phyloP scores from a whole-genome alignment of 2,113 vertebrate genomes.

The Actenoides hombroni region DNA sequence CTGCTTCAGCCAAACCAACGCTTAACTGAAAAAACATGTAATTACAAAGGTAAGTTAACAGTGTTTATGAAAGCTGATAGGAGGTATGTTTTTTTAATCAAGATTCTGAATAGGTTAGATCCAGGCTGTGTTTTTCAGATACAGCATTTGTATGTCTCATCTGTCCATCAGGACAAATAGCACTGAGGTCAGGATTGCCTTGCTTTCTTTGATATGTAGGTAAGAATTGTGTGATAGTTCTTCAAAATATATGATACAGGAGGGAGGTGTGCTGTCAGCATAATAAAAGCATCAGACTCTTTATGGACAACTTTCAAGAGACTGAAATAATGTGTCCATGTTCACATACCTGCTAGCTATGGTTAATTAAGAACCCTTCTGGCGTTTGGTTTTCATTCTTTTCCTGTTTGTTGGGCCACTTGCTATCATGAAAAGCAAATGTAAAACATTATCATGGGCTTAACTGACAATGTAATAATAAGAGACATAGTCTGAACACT shows the following conservation, averaged over 20 bases:
- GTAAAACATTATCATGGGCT: neutral
- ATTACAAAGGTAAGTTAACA: neutral
- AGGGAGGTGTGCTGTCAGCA: neutral
- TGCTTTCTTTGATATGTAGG: neutral
- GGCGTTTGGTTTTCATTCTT: neutral
- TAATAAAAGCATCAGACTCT: neutral
- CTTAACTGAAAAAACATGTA: neutral
- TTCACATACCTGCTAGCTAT: fast-evolving
- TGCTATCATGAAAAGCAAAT: neutral
- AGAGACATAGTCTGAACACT: neutral
- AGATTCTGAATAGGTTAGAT: neutral
- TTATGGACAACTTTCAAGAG: neutral
- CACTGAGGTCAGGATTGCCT: neutral
- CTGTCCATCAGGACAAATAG: neutral
- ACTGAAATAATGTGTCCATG: neutral
- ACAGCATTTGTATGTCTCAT: neutral
- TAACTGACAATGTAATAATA: neutral
- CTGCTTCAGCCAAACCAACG: neutral
- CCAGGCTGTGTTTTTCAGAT: neutral
- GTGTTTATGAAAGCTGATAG: neutral
- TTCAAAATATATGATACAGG: neutral
- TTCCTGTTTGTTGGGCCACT: neutral
- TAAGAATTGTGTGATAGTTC: neutral
- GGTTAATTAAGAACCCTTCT: neutral
- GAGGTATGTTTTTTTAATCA: neutral